Conservation (phyloP, 2,113 vertebrate genomes). For the Typhlomys cinereus region DNA sequence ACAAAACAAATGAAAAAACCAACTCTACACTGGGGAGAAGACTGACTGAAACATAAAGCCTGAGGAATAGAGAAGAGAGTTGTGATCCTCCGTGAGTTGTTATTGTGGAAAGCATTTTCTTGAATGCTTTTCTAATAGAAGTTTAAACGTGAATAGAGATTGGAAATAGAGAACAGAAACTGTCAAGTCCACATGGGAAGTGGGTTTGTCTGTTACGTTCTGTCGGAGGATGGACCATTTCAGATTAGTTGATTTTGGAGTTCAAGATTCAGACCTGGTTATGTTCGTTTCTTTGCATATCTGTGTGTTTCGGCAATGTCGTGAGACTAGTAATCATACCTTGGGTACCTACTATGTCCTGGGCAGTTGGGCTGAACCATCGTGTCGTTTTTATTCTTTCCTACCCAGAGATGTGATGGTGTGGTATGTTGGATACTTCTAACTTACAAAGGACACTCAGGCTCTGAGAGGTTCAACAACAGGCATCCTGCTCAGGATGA, state of each 20-base stretch:
- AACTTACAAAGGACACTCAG: not conserved
- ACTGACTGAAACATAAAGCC: not conserved
- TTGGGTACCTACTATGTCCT: not conserved
- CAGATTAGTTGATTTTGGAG: constrained; percentile 34
- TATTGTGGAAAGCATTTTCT: constrained; percentile 52
- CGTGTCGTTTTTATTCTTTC: not conserved
- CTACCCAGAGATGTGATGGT: not conserved
- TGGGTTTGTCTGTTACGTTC: not conserved
- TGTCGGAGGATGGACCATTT: not conserved
- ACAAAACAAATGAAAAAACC: too few species aligned
- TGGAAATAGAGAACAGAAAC: constrained; percentile 50
- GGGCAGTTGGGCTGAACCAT: not conserved
- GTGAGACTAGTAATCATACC: not conserved
- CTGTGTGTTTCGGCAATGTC: not conserved
- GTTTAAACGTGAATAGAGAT: constrained; percentile 56
- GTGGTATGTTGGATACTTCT: not conserved
- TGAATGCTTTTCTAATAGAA: constrained; percentile 20
- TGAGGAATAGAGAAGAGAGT: constrained; percentile 31
- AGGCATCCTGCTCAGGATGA: constrained; percentile 11
- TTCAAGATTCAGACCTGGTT: constrained; percentile 26
- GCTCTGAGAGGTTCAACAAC: not conserved
- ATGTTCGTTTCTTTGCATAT: constrained; percentile 24
- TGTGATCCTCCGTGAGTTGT: constrained; percentile 30
- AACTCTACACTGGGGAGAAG: constrained; percentile 2
- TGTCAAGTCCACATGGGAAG: not conserved